Base-by-base conservation (phyloP, 37 sponge, comb jelly and placozoan genomes). In the Chondrosia reniformis region DNA sequence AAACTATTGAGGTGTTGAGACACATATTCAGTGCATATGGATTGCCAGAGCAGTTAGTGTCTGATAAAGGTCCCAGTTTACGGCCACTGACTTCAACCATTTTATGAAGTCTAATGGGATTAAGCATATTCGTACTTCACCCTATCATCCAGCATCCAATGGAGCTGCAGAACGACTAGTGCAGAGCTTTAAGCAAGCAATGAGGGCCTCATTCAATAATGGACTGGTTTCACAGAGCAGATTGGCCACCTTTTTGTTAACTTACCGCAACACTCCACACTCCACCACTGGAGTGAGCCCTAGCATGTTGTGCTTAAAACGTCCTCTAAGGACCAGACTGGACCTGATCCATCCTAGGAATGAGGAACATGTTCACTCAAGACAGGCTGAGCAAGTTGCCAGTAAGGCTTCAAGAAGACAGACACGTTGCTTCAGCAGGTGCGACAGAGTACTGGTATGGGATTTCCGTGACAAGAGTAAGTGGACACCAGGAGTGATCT, bases 61-160 rank as follows among this genome's bases (percentile, higher is more conserved):
- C 75, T 45, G 85, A 79, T 33, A 83, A 84, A 58, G 79, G 85
- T 8, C n/a, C n/a, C n/a, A n/a, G n/a, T n/a, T n/a, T n/a, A n/a
- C n/a, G n/a, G n/a, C n/a, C n/a, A n/a, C n/a, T n/a, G n/a, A n/a
- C n/a, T n/a, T 84, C 44, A 25, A 72, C 56, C 49, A 71, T 9
- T 84, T 79, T 32, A 55, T 45, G 19, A 55, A 77, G n/a, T n/a
- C n/a, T 22, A 82, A 82, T 38, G 54, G 83, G 30, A 34, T 83
- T 5, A 59, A 76, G 66, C 73, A 84, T 52, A 67, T 84, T 59
- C 56, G 45, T n/a, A 55, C 77, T 31, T 34, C 84, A 33, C 84
- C 76, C 33, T 75, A 83, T 31, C 76, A 75, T 43, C 76, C 74
- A 2, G 67, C 81, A 38, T 62, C 61, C 25, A 72, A 54, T 55